Conservation (phyloP, 1,140 invertebrate species). For the Antheraea mylitta region DNA sequence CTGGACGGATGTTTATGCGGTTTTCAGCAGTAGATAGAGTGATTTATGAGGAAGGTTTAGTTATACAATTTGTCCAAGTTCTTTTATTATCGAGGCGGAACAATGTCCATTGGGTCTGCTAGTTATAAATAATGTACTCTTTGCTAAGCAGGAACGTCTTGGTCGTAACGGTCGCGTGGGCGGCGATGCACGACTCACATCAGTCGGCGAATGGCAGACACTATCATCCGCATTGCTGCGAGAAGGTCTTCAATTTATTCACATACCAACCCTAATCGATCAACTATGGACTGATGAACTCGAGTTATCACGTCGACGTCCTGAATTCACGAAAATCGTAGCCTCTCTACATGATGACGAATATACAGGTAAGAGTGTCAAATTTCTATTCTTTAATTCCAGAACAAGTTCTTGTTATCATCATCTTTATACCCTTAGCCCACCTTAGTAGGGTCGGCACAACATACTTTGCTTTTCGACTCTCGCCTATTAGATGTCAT, state of each 20-base stretch:
- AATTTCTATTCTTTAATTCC: not conserved
- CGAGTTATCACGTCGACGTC: constrained; percentile 61
- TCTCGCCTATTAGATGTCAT: too few species aligned
- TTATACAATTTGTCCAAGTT: too few species aligned
- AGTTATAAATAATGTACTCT: constrained; percentile 24
- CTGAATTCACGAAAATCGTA: constrained; percentile 64
- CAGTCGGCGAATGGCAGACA: constrained; percentile 82
- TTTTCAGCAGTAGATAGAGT: too few species aligned
- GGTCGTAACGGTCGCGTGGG: constrained; percentile 84
- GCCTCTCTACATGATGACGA: constrained; percentile 55
- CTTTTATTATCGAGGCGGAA: too few species aligned
- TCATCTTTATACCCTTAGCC: too few species aligned
- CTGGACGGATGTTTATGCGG: too few species aligned
- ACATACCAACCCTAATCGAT: constrained; percentile 89
- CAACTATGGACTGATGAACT: constrained; percentile 86
- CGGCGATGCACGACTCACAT: constrained; percentile 88
- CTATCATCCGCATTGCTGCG: constrained; percentile 80
- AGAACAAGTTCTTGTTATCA: too few species aligned
- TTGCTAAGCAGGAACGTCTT: constrained; percentile 78
- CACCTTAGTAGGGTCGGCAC: too few species aligned
- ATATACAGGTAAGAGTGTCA: constrained; percentile 36
- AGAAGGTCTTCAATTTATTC: constrained; percentile 80
- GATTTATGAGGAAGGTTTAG: too few species aligned
- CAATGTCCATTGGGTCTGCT: not conserved
- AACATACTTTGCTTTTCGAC: too few species aligned